Percentiles rank a stretch among this genome's conserved stretches.
Conservation (phyloP, 2,797 vertebrate genomes). For the Balearica regulorum region DNA sequence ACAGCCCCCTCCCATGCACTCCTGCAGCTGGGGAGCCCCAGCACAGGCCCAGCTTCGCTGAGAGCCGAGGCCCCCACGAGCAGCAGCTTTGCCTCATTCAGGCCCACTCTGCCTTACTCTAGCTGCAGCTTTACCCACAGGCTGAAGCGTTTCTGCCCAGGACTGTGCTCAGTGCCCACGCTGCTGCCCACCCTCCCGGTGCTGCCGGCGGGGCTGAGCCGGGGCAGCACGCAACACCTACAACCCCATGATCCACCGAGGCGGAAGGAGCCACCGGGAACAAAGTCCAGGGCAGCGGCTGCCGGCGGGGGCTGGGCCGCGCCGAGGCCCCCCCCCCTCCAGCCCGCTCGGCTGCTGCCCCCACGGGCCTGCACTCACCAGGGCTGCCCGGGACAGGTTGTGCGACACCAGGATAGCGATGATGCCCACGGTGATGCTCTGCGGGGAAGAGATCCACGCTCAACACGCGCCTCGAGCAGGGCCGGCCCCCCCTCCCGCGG, state of each 20-base stretch:
- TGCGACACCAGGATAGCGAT: constrained; percentile 87
- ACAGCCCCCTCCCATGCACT: fast-evolving
- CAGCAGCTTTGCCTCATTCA: neutral
- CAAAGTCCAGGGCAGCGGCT: constrained; percentile 9
- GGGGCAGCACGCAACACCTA: no score
- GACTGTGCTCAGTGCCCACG: neutral
- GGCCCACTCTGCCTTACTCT: neutral
- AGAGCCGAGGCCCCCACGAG: no score
- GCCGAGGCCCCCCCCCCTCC: neutral
- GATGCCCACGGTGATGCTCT: constrained; percentile 89
- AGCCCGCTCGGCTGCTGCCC: no score
- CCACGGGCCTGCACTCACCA: constrained; percentile 75
- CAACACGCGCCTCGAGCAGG: neutral
- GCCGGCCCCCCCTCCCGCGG: neutral
- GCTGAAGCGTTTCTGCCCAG: neutral
- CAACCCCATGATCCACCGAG: neutral
- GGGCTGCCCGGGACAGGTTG: constrained; percentile 74
- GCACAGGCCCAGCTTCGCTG: fast-evolving
- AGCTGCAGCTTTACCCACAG: neutral
- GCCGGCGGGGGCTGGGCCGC: neutral
- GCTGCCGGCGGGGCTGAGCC: neutral
- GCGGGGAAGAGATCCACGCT: constrained; percentile 10
- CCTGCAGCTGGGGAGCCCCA: neutral
- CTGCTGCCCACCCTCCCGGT: neutral
- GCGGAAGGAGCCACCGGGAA: neutral